These are phyloP conservation scores for Centroberyx gerrardi DNA, from an alignment of 2,797 vertebrate genomes.

Conservation along the genomic window DNA sequence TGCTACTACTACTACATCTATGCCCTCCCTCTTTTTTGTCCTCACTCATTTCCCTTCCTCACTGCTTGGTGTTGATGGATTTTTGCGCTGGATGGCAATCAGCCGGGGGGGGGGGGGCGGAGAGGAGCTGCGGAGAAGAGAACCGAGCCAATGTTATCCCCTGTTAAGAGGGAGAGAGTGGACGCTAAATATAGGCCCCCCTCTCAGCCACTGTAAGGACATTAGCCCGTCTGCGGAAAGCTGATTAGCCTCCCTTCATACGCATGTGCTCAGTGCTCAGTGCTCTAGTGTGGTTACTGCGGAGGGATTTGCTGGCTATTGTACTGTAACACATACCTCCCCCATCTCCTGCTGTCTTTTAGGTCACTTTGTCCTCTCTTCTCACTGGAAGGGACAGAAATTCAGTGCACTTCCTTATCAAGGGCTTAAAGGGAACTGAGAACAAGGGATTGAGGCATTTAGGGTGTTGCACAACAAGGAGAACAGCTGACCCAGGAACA, in stretches of 20 bases:
- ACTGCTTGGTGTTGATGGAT: slow-evolving; percentile 32
- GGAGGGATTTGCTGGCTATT: slow-evolving; percentile 70
- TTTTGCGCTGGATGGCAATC: slow-evolving; percentile 25
- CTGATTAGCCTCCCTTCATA: slow-evolving; percentile 83
- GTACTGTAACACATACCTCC: slow-evolving; percentile 73
- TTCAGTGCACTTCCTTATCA: slow-evolving; percentile 78
- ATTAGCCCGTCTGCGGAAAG: slow-evolving; percentile 86
- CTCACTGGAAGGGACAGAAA: slow-evolving; percentile 43
- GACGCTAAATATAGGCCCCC: slow-evolving; percentile 82
- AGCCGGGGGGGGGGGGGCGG: slow-evolving; percentile 1
- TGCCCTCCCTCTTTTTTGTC: background rate
- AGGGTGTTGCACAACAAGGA: slow-evolving; percentile 64
- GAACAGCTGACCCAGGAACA: slow-evolving; percentile 41
- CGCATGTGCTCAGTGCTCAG: slow-evolving; percentile 72
- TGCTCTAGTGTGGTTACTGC: slow-evolving; percentile 68
- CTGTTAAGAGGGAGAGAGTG: slow-evolving; percentile 80
- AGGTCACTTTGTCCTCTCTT: slow-evolving; percentile 50
- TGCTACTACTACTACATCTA: background rate
- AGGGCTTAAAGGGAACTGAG: slow-evolving; percentile 66
- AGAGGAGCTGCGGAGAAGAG: slow-evolving; percentile 50
- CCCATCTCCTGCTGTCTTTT: slow-evolving; percentile 38
- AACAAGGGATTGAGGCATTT: slow-evolving; percentile 58
- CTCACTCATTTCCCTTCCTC: background rate
- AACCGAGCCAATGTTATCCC: slow-evolving; percentile 73
- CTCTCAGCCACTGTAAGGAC: slow-evolving; percentile 81